Percentiles rank a stretch among this genome's conserved stretches.
Conservation (phyloP, 1,140 invertebrate species). For the Stratiolaelaps scimitus region DNA sequence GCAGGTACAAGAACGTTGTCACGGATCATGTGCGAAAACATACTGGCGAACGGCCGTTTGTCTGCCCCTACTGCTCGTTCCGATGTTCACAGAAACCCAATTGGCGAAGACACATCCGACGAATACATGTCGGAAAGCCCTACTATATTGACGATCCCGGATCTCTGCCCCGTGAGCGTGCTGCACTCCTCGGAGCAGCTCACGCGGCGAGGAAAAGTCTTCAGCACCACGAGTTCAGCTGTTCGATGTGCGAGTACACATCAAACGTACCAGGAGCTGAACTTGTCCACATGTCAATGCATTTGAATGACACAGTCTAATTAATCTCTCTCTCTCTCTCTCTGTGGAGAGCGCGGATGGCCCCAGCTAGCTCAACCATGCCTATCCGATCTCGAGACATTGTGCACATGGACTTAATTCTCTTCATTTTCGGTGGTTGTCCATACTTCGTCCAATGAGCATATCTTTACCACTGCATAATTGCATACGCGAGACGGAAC, state of each 20-base stretch:
- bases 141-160: constrained; percentile 15
- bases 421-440: no score
- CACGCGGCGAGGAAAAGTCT: background rate
- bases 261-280: constrained; percentile 12
- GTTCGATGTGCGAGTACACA: constrained; percentile 23
- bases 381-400: no score
- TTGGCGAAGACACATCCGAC: constrained; percentile 15
- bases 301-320: constrained; percentile 22
- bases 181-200: no score
- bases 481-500: no score
- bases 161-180: constrained; percentile 16
- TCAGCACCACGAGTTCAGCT: background rate
- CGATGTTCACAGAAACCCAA: constrained; percentile 27
- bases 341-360: no score
- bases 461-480: no score
- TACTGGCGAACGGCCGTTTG: constrained; percentile 44
- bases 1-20: constrained; percentile 31
- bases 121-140: constrained; percentile 13
- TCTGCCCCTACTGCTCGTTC: constrained; percentile 43
- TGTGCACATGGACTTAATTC: no score
- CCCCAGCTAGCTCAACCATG: no score
- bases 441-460: no score
- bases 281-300: constrained; percentile 25
- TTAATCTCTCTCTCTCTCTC: no score
- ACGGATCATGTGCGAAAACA: constrained; percentile 44